Evolutionary conservation across 2,113 vertebrate genomes (phyloP).

Genomic region (Oryzias woworae): DNA sequence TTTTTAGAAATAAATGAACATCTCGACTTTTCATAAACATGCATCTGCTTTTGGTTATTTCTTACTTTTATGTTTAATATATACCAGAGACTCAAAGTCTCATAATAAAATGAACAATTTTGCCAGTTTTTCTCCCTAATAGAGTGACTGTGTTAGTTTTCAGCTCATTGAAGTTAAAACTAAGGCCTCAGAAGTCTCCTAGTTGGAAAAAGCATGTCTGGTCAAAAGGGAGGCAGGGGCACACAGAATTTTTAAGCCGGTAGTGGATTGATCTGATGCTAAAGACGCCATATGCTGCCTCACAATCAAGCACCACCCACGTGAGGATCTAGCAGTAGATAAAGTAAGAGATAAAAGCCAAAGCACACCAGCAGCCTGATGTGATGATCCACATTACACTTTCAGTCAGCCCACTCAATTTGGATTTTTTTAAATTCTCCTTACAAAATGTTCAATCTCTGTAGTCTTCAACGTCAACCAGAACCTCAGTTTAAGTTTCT

Average conservation of each 20-base stretch:
- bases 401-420: constrained; percentile 62
- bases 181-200: too few relatives aligned
- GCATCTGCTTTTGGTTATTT: too few relatives aligned
- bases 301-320: constrained; percentile 70
- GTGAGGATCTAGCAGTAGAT: constrained; percentile 50
- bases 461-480: constrained; percentile 24
- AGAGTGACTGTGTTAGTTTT: too few relatives aligned
- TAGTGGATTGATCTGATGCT: constrained; percentile 58
- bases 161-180: too few relatives aligned
- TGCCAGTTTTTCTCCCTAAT: too few relatives aligned
- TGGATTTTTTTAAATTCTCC: constrained; percentile 46
- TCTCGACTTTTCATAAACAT: too few relatives aligned
- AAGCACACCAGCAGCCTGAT: constrained; percentile 48
- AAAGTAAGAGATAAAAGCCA: constrained; percentile 70
- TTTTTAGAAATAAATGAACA: too few relatives aligned
- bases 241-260: constrained; percentile 43
- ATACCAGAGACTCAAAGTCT: too few relatives aligned
- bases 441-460: constrained; percentile 19
- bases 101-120: too few relatives aligned
- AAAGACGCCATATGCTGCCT: constrained; percentile 68
- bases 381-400: constrained; percentile 57
- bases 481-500: neutral
- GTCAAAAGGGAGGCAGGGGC: constrained; percentile 31
- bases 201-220: too few relatives aligned
- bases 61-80: too few relatives aligned